Evolutionary conservation across 1,140 invertebrate genomes (phyloP).

Genomic region (Drosophila funebris): DNA sequence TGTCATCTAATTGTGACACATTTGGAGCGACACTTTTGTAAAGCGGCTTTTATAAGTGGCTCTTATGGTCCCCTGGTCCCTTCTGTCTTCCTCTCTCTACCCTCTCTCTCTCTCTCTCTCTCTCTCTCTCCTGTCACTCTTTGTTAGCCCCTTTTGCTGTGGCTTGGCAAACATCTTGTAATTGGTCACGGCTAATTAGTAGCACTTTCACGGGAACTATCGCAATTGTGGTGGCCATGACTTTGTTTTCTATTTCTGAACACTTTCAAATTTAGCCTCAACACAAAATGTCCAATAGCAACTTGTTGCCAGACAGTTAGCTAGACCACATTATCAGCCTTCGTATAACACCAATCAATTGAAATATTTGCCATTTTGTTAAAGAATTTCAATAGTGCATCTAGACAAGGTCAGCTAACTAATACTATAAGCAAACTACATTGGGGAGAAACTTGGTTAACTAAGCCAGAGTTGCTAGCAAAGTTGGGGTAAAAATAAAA

Average conservation of each 20-base stretch:
- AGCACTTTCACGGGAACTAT: conserved; percentile 43
- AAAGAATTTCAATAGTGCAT: not conserved
- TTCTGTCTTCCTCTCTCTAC: no score
- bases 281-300: conserved; percentile 14
- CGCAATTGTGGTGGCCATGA: conserved; percentile 46
- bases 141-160: not conserved
- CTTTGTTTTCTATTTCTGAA: conserved; percentile 42
- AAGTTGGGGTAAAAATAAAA: no score
- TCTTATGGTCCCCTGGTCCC: no score
- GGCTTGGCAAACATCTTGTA: not conserved
- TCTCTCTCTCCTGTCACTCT: not conserved
- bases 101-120: not conserved
- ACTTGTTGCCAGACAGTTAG: not conserved
- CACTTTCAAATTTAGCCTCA: conserved; percentile 30
- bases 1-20: conserved; percentile 42
- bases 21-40: conserved; percentile 38
- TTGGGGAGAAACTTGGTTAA: not conserved
- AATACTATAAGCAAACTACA: not conserved
- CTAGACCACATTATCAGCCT: not conserved
- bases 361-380: not conserved
- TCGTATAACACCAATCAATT: not conserved
- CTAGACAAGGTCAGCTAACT: conserved; percentile 7
- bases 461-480: no score
- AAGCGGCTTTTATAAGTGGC: conserved; percentile 28
- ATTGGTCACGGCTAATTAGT: conserved; percentile 51